Evolutionary conservation across 2,888 invertebrate species (phyloP), one percentile per base, ranked within the genome.

Genomic region (Tenthredo livida): DNA sequence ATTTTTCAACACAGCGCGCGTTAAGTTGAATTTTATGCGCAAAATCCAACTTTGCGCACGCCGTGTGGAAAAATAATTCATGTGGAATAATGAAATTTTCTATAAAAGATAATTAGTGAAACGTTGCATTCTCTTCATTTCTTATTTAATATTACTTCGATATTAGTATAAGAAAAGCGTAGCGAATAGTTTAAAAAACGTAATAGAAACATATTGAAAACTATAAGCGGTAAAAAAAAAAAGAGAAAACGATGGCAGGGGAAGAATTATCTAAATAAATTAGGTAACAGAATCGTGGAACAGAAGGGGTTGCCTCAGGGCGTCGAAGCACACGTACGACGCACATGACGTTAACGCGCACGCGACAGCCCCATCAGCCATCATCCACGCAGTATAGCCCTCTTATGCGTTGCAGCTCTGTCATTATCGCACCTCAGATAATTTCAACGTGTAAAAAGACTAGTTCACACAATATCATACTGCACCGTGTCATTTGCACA

Each of bases 331-430:
- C 54, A 75, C 21, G 58, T 21, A 47, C 65, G 47, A 40, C 67
- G 83, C 88, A 88, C 86, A 89, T 88, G 88, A 88, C 86, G 88
- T 50, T 15, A 33, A 15, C 37, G 70, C 84, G 85, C 87, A 86
- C 87, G 87, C 86, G 85, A 87, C 87, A 87, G 83, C 84, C 86
- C 85, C 78, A 84, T 67, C 78, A 84, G 37, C 37, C 37, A 37
- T 37, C 37, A 37, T 37, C 58, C 43, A 73, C 75, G 33, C 77
- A n/a, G 21, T 9, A 9, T 61, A 21, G 10, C 73, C 29, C 33
- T 54, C 33, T 29, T 65, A 29, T 21, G 10, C 40, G 70, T 43
- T 37, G 7, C 50, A 54, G 33, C 80, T 80, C 80, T 80, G 80
- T 80, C 80, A 58, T 58, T 58, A 80, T 80, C 80, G 80, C 80